Base-by-base conservation (phyloP, 2,113 vertebrate species). In the Neodon shergylaensis region DNA sequence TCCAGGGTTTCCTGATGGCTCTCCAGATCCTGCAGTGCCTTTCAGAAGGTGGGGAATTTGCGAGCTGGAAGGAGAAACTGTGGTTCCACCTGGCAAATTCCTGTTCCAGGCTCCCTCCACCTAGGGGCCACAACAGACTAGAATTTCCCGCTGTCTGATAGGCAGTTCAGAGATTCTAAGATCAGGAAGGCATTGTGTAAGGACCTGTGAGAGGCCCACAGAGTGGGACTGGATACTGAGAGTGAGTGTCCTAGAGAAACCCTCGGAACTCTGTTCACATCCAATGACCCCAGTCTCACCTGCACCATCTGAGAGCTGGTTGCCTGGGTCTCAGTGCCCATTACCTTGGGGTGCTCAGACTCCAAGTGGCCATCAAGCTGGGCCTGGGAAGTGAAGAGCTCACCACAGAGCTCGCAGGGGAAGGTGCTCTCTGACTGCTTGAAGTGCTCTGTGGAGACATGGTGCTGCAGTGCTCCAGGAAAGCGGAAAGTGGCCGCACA, bases 351-450 rank as follows among this genome's bases (percentile, higher is more conserved):
- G 94, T 99, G 99, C 33, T 98, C 98, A 21, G 98, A 94, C 0
- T 99, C 97, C 98, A 98, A 95, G 96, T 99, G 99, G 3, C 98
- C 96, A 72, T 99, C 98, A 66, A 99, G 98, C 97, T 99, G 98
- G 0, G 95, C 36, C 94, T 99, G 99, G 28, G 98, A 98, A 49
- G 95, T 90, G 97, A 99, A 98, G 91, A 99, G 97, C 66, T 99
- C 98, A 49, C 98, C 95, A 11, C 98, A 99, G 91, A 99, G 97
- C 49, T 98, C 98, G 1, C 99, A 99, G 95, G 98, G 95, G 88
- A 99, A 99, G 2, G 97, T 98, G 78, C 92, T 98, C 36, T 98
- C 97, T 0, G 95, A 97, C 94, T 98, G 98, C 96, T 96, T 97
- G 61, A 98, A 85, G 76, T 99, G 99, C 93, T 99, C 97, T 0